Base-by-base conservation (phyloP, 1,140 invertebrate genomes). In the Zaprionus capensis region DNA sequence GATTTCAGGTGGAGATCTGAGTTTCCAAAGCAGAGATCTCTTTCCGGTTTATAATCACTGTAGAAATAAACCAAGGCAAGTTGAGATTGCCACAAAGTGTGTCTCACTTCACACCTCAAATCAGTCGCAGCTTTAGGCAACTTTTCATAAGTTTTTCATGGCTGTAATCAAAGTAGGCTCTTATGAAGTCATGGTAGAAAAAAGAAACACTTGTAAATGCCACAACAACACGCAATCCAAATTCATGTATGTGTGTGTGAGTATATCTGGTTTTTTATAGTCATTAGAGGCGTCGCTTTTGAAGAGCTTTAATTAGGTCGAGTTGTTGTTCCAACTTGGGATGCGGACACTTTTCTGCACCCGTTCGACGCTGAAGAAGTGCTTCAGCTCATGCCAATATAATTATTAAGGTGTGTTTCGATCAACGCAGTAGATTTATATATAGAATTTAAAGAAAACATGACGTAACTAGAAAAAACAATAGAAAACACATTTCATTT, bases 351-450 rank as follows among this genome's bases (percentile, higher is more conserved):
- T 57, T 77, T 82, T 71, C 59, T 46, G 41, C 31, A 71, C 51
- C 46, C 59, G 73, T 66, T 64, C 24, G 62, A 71, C 78, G 64
- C 67, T 69, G 68, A 78, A 81, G 71, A 82, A 86, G 73, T 78
- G 75, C 38, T 28, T 15, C 57, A 68, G 58, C 64, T 77, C 59
- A 68, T 67, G 58, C 34, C 56, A 55, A 63, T 67, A 81, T 71
- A 82, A 81, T 81, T 73, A 73, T 69, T 76, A 68, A 87, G 84
- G 83, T 78, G 83, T 76, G 80, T 71, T 56, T 7, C 66, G 51
- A 63, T 81, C 78, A 65, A 68, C 44, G 36, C 46, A 59, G n/a
- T 53, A 74, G 38, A 17, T 17, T 4, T 7, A 44, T 53, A 58
- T 65, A 74, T 38, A 61, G 11, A 73, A 44, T 28, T 44, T 22